Evolutionary conservation across 2,113 vertebrate species (phyloP).

Genomic region (Sterrhoptilus dennistouni): DNA sequence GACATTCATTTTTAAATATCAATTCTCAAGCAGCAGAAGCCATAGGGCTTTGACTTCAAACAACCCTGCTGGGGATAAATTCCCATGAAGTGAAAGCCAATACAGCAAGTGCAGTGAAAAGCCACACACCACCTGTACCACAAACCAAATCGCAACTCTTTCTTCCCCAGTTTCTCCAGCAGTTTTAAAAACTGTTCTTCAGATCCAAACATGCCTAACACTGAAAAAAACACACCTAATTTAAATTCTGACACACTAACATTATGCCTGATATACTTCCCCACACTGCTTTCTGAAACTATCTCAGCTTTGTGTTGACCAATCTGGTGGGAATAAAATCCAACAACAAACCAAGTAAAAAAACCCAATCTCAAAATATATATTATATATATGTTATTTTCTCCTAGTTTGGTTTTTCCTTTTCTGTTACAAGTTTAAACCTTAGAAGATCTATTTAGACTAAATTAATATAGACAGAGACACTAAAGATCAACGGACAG

Average conservation of each 20-base stretch:
- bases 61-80: background rate
- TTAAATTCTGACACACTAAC: background rate
- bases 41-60: background rate
- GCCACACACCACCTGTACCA: background rate
- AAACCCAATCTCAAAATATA: background rate
- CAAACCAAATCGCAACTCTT: background rate
- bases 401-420: background rate
- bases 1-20: background rate
- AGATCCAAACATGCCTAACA: background rate
- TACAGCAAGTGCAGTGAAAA: background rate
- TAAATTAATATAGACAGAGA: background rate
- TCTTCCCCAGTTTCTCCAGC: background rate
- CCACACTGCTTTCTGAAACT: background rate
- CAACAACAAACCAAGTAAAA: background rate
- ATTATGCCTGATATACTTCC: background rate
- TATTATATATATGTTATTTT: background rate
- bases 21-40: background rate
- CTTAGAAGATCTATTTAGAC: background rate
- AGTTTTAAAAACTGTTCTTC: background rate
- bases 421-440: background rate
- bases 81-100: background rate
- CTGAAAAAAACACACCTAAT: background rate
- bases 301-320: background rate
- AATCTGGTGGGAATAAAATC: accelerated
- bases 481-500: background rate